Conservation (phyloP, 2,888 invertebrate species). For the Drosophila pegasa region DNA sequence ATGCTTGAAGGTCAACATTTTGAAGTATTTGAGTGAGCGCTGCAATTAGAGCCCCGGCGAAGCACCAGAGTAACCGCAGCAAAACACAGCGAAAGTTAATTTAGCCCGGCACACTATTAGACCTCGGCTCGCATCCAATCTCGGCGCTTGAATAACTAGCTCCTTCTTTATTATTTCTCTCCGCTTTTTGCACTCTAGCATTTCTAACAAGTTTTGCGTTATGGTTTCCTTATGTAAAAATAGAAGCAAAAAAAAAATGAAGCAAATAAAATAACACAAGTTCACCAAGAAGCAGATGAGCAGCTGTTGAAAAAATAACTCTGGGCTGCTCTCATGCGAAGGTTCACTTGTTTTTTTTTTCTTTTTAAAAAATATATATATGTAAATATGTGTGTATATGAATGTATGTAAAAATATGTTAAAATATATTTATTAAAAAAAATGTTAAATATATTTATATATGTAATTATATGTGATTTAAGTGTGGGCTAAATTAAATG, state of each 20-base stretch:
- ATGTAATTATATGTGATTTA: too few relatives aligned
- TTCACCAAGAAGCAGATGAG: slow-evolving; percentile 4
- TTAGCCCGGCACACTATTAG: slow-evolving; percentile 55
- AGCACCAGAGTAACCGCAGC: slow-evolving; percentile 43
- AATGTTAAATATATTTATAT: too few relatives aligned
- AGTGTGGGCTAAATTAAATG: too few relatives aligned
- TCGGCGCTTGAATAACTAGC: slow-evolving; percentile 41
- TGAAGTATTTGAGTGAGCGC: slow-evolving; percentile 53
- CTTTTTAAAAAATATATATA: not conserved
- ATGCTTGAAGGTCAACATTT: slow-evolving; percentile 74
- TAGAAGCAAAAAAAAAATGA: not conserved
- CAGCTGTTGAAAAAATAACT: slow-evolving; percentile 12
- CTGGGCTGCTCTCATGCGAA: not conserved
- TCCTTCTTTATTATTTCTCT: slow-evolving; percentile 9
- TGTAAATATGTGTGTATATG: not conserved
- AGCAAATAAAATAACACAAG: not conserved
- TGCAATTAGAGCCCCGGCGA: slow-evolving; percentile 57
- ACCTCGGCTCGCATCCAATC: slow-evolving; percentile 21
- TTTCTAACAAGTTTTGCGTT: slow-evolving; percentile 50
- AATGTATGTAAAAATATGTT: not conserved
- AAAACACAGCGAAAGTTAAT: slow-evolving; percentile 67
- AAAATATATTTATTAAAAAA: not conserved
- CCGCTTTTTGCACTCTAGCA: slow-evolving; percentile 29
- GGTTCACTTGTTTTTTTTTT: not conserved
- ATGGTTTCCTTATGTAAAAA: slow-evolving; percentile 22